Evolutionary conservation across 2,797 vertebrate genomes (phyloP), one percentile per base, ranked within the genome.

Genomic region (Gobio occitaniae): DNA sequence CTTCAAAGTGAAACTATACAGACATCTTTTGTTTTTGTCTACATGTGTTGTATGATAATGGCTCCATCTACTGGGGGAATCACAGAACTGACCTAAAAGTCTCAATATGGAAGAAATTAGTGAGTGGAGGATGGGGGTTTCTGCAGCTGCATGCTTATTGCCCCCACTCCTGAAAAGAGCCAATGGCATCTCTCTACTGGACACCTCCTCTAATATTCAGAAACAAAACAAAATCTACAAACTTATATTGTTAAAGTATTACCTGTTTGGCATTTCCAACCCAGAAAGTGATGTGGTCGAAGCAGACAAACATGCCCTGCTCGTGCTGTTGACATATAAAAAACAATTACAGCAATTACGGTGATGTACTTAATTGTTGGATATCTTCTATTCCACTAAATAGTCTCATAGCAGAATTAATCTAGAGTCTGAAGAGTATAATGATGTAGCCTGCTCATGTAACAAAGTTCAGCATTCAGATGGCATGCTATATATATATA

Each of bases 181-280:
- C 93, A 95, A 94, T 91, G 89, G 87, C 83, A 75, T 89, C 29
- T 71, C 88, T 66, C 80, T 78, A 5, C 85, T 19, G 29, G 78
- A 70, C 78, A 52, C 71, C 87, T 61, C 86, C 82, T 86, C 80
- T 2, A 41, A 59, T 6, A 44, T n/a, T 47, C 59, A 66, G 8
- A 16, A 48, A 25, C 15, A 69, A 32, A 41, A 78, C 15, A 10
- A 70, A 59, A 70, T 19, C 6, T 17, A 38, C 52, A 83, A 44
- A 44, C 19, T 48, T 6, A 7, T 4, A 1, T 3, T 6, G 15
- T 86, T 21, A n/a, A 36, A 84, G 63, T 80, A 79, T 90, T 93
- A 97, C 98, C 96, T 99, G 98, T 91, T 99, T 99, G 88, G 98
- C 98, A 85, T 99, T 99, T 92, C 98, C 98, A 44, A 99, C 98